These are phyloP conservation scores for Anolis sagrei DNA, from an alignment of 2,113 vertebrate genomes.

Conservation along the genomic window DNA sequence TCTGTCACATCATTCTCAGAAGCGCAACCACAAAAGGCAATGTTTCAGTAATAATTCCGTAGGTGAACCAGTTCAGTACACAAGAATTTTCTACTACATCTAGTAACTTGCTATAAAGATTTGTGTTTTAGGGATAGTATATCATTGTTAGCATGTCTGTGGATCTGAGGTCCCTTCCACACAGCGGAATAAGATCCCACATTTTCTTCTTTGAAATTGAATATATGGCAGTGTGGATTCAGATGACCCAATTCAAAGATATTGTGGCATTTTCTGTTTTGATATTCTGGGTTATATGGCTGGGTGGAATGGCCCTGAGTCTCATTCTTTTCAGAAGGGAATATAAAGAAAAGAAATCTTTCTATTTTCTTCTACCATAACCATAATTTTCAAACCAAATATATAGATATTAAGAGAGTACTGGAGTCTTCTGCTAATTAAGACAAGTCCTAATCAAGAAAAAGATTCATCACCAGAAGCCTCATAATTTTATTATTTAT, in stretches of 20 bases:
- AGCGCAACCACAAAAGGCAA: not conserved
- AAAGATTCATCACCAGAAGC: too few relatives aligned
- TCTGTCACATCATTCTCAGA: constrained; percentile 2
- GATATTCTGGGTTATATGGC: too few relatives aligned
- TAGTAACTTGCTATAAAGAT: not conserved
- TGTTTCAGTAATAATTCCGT: constrained; percentile 29
- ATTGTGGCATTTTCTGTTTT: too few relatives aligned
- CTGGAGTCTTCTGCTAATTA: too few relatives aligned
- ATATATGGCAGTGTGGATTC: too few relatives aligned
- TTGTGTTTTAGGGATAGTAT: constrained; percentile 19
- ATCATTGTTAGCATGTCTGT: not conserved
- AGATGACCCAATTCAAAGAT: too few relatives aligned
- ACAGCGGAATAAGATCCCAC: too few relatives aligned
- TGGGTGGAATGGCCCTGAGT: too few relatives aligned
- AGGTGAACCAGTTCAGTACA: not conserved
- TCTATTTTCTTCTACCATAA: not conserved
- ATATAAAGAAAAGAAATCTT: not conserved
- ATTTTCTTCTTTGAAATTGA: too few relatives aligned
- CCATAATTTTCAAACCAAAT: not conserved
- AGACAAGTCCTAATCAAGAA: too few relatives aligned
- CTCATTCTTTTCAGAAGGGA: not conserved
- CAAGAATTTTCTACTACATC: not conserved
- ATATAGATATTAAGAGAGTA: not conserved
- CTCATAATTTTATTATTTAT: too few relatives aligned
- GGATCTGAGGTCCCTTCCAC: too few relatives aligned